Conservation (phyloP, 2,888 invertebrate genomes). For the Lottia scabra region DNA sequence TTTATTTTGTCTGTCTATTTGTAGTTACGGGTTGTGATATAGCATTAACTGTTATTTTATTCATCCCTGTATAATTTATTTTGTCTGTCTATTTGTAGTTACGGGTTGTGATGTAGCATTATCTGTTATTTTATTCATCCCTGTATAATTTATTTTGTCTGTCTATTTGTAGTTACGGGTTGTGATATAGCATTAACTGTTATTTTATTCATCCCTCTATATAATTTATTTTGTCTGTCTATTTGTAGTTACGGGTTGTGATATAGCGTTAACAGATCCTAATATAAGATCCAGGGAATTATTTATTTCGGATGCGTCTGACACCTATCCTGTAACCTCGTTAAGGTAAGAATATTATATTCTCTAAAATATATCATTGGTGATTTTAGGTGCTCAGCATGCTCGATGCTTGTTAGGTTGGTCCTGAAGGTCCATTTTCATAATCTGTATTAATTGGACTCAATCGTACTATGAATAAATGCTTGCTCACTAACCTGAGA, state of each 20-base stretch:
- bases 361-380: not conserved
- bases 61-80: no score
- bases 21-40: slow-evolving; percentile 48
- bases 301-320: slow-evolving; percentile 72
- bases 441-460: no score
- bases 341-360: slow-evolving; percentile 67
- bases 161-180: slow-evolving; percentile 40
- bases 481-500: no score
- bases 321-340: slow-evolving; percentile 71
- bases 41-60: slow-evolving; percentile 28
- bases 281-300: slow-evolving; percentile 70
- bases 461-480: no score
- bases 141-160: slow-evolving; percentile 17
- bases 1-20: slow-evolving; percentile 18
- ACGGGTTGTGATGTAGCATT: not conserved
- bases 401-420: no score
- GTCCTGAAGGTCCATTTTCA: no score
- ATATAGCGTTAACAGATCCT: slow-evolving; percentile 55
- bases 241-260: slow-evolving; percentile 43
- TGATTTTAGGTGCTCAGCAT: no score
- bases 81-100: no score
- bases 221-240: slow-evolving; percentile 18
- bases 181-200: slow-evolving; percentile 39
- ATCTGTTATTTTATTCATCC: no score
- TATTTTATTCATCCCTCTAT: not conserved